phyloP scores from a whole-genome alignment of 2,888 invertebrate species.

The Apeira syringaria region DNA sequence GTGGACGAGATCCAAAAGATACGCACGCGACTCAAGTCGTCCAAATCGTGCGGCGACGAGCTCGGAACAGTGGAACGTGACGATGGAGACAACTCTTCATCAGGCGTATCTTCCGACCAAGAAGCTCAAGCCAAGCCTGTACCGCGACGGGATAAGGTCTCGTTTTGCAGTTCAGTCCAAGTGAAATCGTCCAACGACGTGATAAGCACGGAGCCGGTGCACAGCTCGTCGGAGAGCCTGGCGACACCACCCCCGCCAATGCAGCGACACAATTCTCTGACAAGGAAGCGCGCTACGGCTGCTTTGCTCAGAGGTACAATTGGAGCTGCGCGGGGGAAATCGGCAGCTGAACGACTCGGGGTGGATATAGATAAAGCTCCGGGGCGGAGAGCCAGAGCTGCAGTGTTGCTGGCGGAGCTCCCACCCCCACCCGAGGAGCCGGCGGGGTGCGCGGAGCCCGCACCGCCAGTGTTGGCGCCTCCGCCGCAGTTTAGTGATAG shows the following conservation, averaged over 20 bases:
- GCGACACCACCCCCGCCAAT: conserved; percentile 68
- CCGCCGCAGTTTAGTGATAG: conserved; percentile 96
- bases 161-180: conserved; percentile 77
- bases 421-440: conserved; percentile 91
- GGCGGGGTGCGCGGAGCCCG: conserved; percentile 51
- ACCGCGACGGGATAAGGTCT: conserved; percentile 71
- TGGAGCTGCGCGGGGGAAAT: conserved; percentile 46
- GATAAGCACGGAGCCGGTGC: conserved; percentile 80
- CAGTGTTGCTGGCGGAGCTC: conserved; percentile 90
- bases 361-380: conserved; percentile 67
- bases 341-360: conserved; percentile 74
- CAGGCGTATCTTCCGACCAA: conserved; percentile 94
- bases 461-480: conserved; percentile 88
- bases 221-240: conserved; percentile 73
- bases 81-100: conserved; percentile 94
- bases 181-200: conserved; percentile 80
- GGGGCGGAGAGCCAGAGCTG: conserved; percentile 84
- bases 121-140: conserved; percentile 72
- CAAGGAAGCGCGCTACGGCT: conserved; percentile 84
- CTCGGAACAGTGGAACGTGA: conserved; percentile 84
- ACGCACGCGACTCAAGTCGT: conserved; percentile 91
- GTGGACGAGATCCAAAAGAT: conserved; percentile 96
- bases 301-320: conserved; percentile 77
- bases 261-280: conserved; percentile 85
- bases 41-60: conserved; percentile 94